phyloP scores from a whole-genome alignment of 2,113 vertebrate genomes.

The Stegastes partitus region DNA sequence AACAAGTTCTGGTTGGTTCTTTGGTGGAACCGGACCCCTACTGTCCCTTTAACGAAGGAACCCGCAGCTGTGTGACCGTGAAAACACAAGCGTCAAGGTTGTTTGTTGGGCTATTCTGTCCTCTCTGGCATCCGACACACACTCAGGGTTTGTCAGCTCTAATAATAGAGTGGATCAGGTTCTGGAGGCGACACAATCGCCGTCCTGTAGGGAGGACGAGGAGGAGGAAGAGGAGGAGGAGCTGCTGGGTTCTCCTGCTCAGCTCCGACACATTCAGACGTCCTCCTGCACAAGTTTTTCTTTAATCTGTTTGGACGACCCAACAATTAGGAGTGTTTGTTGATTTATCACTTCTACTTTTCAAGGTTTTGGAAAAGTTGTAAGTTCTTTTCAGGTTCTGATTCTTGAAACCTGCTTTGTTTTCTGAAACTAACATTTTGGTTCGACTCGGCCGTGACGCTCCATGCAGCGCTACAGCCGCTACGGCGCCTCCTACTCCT shows the following conservation, averaged over 20 bases:
- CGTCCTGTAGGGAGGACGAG: constrained; percentile 14
- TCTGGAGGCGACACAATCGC: constrained; percentile 34
- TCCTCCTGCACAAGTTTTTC: neutral
- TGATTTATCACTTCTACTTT: neutral
- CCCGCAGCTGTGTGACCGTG: neutral
- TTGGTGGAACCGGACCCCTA: neutral
- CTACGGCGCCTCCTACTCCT: constrained; percentile 38
- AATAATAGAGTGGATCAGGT: constrained; percentile 79
- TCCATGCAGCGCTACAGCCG: constrained; percentile 66
- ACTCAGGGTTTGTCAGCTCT: constrained; percentile 66
- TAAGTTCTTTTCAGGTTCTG: too few species aligned
- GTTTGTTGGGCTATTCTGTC: constrained; percentile 48
- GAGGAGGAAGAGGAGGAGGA: constrained; percentile 37
- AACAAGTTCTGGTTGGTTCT: neutral
- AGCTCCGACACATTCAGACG: neutral
- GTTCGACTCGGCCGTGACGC: neutral
- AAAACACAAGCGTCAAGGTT: constrained; percentile 59
- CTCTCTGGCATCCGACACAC: constrained; percentile 56
- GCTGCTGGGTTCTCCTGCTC: constrained; percentile 19
- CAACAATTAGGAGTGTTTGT: neutral
- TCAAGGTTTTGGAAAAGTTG: too few species aligned
- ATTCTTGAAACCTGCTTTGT: neutral
- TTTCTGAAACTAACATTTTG: neutral
- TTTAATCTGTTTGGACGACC: neutral
- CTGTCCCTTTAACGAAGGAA: neutral